Evolutionary conservation across 2,797 vertebrate genomes (phyloP).

Genomic region (Rhincodon typus): DNA sequence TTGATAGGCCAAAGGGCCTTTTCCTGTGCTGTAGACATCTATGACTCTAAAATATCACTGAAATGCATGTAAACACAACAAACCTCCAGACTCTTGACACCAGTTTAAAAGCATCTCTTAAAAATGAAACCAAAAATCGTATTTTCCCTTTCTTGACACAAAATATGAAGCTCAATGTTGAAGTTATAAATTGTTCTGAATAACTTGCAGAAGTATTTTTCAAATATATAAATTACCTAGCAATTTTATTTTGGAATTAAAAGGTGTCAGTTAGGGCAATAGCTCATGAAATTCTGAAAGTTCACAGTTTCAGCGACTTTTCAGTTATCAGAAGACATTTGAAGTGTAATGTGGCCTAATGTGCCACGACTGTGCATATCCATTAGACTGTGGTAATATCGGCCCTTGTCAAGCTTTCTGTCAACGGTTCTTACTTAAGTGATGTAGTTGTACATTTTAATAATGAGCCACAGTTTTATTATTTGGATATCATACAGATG

Average conservation of each 20-base stretch:
- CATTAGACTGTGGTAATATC: not conserved
- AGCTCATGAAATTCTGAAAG: not conserved
- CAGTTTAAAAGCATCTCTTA: no score
- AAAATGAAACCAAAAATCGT: no score
- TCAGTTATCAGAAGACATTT: slow-evolving; percentile 1
- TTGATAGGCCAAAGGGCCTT: no score
- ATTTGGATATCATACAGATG: not conserved
- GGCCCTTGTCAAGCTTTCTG: slow-evolving; percentile 12
- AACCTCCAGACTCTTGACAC: no score
- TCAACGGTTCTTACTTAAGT: not conserved
- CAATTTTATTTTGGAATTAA: slow-evolving; percentile 4
- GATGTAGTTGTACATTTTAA: not conserved
- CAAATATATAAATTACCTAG: not conserved
- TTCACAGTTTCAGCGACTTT: not conserved
- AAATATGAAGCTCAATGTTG: no score
- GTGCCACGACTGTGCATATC: not conserved
- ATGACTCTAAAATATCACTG: no score
- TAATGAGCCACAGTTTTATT: slow-evolving; percentile 28
- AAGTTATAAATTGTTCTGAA: no score
- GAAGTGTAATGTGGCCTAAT: not conserved
- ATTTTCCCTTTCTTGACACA: no score
- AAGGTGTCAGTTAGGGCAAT: not conserved
- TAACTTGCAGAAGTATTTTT: slow-evolving; percentile 15
- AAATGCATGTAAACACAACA: no score
- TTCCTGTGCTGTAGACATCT: no score